Evolutionary conservation across 2,113 vertebrate genomes (phyloP).

Genomic region (Cebidichthys violaceus): DNA sequence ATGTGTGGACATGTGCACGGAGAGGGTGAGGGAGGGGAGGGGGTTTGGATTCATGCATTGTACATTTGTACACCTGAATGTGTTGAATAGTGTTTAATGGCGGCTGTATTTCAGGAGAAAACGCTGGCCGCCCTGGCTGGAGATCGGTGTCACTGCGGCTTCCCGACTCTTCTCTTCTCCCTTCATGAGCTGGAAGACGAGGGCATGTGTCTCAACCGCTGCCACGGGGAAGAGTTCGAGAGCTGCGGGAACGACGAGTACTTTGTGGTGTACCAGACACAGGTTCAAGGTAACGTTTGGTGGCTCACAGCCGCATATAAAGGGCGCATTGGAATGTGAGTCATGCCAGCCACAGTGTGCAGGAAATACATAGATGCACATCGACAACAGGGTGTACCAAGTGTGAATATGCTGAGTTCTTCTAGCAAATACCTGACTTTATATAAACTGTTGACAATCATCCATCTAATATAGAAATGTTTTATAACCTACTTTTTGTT

Average conservation of each 20-base stretch:
- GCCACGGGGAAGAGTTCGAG: constrained; percentile 91
- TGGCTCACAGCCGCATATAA: background rate
- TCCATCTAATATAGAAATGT: too few relatives aligned
- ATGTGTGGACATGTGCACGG: constrained; percentile 96
- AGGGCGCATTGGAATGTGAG: background rate
- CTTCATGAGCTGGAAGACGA: constrained; percentile 94
- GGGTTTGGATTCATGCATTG: background rate
- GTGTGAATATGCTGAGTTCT: background rate
- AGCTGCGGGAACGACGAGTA: constrained; percentile 91
- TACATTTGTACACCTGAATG: background rate
- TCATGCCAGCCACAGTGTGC: background rate
- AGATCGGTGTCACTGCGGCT: constrained; percentile 90
- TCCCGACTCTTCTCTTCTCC: constrained; percentile 91
- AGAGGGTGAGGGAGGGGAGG: constrained; percentile 86
- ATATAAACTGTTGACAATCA: background rate
- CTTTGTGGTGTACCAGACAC: constrained; percentile 96
- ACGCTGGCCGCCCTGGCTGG: constrained; percentile 90
- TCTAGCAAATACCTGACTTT: background rate
- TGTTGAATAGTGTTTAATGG: constrained; percentile 29
- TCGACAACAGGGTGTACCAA: background rate
- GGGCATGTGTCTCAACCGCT: constrained; percentile 90
- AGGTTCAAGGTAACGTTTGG: constrained; percentile 92
- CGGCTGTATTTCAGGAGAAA: constrained; percentile 86
- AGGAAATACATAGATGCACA: background rate
- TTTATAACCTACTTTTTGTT: too few relatives aligned